Percentiles rank a stretch among this genome's conserved stretches.
Conservation (phyloP, 2,113 vertebrate genomes). For the Megaceryle maxima region DNA sequence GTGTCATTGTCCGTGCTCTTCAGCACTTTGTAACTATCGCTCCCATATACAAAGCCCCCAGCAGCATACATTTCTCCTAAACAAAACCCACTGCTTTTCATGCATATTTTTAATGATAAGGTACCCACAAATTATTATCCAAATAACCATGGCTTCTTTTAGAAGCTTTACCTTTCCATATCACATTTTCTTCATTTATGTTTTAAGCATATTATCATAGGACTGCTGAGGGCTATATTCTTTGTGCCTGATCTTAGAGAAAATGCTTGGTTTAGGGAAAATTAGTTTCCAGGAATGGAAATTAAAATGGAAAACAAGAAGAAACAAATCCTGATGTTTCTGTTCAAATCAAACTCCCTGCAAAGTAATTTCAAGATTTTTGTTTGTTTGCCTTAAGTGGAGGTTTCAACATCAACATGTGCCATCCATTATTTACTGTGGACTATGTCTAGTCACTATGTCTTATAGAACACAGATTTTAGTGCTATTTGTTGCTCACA, state of each 20-base stretch:
- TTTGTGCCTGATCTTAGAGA: fast-evolving
- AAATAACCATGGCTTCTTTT: not conserved
- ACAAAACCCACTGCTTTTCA: not conserved
- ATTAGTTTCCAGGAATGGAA: not conserved
- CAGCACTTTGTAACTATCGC: not conserved
- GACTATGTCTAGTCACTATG: too few relatives aligned
- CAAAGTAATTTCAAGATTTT: not conserved
- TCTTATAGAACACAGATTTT: not conserved
- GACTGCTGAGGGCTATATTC: not conserved
- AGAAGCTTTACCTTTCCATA: not conserved
- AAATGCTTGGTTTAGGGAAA: not conserved
- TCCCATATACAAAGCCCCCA: not conserved
- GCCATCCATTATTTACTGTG: not conserved
- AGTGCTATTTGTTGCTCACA: not conserved
- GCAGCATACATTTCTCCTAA: not conserved
- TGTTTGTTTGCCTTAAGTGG: not conserved
- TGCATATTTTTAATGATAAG: not conserved
- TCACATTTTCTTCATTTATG: not conserved
- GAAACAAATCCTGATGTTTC: not conserved
- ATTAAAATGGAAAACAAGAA: not conserved
- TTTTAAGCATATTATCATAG: not conserved
- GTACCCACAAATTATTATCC: not conserved
- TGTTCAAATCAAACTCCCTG: not conserved
- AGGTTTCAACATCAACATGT: not conserved
- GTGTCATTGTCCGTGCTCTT: not conserved